Evolutionary conservation across 2,113 vertebrate genomes (phyloP).

Genomic region (Sakesphorus luctuosus): DNA sequence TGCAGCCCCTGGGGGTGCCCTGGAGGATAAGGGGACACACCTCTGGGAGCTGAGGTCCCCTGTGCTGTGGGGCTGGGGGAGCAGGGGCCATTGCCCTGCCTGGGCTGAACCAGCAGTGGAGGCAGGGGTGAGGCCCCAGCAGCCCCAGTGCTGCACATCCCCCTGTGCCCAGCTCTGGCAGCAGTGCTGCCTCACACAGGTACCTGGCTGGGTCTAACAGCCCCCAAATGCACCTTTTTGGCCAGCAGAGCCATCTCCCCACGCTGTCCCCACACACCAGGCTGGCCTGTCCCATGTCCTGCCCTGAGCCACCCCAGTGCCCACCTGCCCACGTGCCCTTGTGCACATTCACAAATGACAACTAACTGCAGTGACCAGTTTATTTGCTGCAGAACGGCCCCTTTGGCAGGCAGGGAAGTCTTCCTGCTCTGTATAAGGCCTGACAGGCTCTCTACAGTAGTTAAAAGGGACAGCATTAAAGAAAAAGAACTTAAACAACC

Average conservation of each 20-base stretch:
- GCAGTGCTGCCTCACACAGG: rapidly evolving
- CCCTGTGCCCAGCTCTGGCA: rapidly evolving
- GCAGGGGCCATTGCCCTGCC: rapidly evolving
- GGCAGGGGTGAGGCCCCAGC: not conserved
- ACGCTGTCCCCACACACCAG: rapidly evolving
- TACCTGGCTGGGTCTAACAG: not conserved
- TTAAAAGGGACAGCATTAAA: slow-evolving; percentile 30
- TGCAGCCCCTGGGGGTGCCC: not conserved
- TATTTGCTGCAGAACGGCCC: not conserved
- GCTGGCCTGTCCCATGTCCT: not conserved
- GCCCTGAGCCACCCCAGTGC: rapidly evolving
- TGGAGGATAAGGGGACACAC: rapidly evolving
- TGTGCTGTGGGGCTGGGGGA: rapidly evolving
- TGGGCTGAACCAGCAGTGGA: not conserved
- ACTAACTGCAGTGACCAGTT: not conserved
- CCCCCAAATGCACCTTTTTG: not conserved
- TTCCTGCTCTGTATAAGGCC: slow-evolving; percentile 9
- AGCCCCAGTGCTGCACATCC: not conserved
- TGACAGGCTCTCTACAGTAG: slow-evolving; percentile 49
- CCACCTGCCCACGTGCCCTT: rapidly evolving
- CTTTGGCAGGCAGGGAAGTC: not conserved
- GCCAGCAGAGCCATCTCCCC: not conserved
- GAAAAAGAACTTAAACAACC: slow-evolving; percentile 62
- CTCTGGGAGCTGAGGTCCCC: rapidly evolving
- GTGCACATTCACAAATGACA: rapidly evolving